phyloP scores from a whole-genome alignment of 2,797 vertebrate genomes.

The Lutjanus campechanus region DNA sequence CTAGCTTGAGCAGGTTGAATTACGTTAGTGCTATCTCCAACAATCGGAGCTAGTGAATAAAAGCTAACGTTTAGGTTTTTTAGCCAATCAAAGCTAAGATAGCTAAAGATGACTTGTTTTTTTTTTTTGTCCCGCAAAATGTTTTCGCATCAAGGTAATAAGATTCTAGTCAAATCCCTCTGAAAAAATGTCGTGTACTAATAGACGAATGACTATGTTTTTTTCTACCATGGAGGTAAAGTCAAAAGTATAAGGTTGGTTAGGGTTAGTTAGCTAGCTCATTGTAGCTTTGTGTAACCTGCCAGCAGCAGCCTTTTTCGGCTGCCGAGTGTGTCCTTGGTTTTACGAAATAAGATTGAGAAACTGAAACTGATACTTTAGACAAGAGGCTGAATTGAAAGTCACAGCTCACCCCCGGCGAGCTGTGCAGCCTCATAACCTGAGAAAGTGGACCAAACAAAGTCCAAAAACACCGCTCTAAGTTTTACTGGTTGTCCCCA shows the following conservation, averaged over 20 bases:
- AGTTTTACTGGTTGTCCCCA: background rate
- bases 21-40: background rate
- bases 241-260: background rate
- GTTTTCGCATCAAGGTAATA: background rate
- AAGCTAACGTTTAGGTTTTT: conserved; percentile 45
- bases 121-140: background rate
- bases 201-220: too few relatives aligned
- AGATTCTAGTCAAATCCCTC: background rate
- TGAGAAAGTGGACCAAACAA: background rate
- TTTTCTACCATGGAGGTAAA: background rate
- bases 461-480: conserved; percentile 1
- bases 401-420: too few relatives aligned
- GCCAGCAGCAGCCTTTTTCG: background rate
- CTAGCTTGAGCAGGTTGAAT: conserved; percentile 28
- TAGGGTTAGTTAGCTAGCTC: conserved; percentile 27
- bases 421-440: background rate
- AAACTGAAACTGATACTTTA: background rate
- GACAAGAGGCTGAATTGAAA: background rate
- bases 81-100: conserved; percentile 47
- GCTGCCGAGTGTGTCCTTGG: background rate
- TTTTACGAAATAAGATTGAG: background rate
- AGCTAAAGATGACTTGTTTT: conserved; percentile 35
- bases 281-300: conserved; percentile 22
- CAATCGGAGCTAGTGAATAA: conserved; percentile 47
- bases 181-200: too few relatives aligned